These are phyloP conservation scores for Leuctra nigra DNA, from an alignment of 2,888 invertebrate species.

Conservation along the genomic window DNA sequence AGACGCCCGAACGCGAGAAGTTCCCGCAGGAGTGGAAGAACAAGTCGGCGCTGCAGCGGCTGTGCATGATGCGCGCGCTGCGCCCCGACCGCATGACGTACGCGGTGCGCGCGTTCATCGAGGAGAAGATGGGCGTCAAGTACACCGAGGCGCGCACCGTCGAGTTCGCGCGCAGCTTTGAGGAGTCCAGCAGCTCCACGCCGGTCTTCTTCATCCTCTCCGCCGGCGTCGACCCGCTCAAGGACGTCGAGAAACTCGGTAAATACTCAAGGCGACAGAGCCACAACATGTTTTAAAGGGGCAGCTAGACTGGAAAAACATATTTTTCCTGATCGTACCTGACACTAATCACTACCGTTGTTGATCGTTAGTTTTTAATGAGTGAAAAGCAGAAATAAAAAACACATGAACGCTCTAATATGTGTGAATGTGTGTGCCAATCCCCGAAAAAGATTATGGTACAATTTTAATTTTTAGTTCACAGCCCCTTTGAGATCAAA, in stretches of 20 bases:
- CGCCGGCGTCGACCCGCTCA: constrained; percentile 89
- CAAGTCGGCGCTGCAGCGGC: constrained; percentile 72
- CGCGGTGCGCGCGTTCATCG: constrained; percentile 78
- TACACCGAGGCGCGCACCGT: constrained; percentile 65
- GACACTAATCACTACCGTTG: no score
- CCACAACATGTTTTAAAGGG: no score
- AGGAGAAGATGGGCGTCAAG: constrained; percentile 79
- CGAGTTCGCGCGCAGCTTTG: constrained; percentile 77
- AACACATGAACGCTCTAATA: no score
- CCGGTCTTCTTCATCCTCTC: constrained; percentile 93
- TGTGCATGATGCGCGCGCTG: constrained; percentile 89
- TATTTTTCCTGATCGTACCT: no score
- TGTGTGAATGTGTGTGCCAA: no score
- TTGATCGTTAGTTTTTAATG: no score
- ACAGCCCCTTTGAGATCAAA: no score
- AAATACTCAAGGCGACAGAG: no score
- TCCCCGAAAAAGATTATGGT: no score
- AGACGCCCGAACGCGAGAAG: constrained; percentile 88
- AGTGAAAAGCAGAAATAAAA: no score
- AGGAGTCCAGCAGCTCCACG: constrained; percentile 76
- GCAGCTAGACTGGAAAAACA: no score
- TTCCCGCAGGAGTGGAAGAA: constrained; percentile 96
- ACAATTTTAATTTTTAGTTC: no score
- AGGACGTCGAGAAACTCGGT: constrained; percentile 85
- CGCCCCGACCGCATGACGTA: constrained; percentile 93